Evolutionary conservation across 2,888 invertebrate species (phyloP).

Genomic region (Clitarchus hookeri): DNA sequence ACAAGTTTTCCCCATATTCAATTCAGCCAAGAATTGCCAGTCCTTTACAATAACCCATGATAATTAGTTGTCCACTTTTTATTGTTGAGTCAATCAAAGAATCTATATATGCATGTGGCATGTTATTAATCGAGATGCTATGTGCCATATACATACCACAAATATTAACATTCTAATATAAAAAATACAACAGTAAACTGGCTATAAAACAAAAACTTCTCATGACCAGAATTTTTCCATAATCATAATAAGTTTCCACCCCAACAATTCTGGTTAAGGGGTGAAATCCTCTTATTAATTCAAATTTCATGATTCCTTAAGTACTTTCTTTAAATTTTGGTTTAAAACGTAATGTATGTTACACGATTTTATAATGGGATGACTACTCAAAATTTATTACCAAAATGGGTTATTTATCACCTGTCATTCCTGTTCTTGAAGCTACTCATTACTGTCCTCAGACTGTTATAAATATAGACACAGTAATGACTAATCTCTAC

Average conservation of each 20-base stretch:
- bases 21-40: no score
- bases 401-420: not conserved
- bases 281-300: not conserved
- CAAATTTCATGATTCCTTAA: not conserved
- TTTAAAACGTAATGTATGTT: not conserved
- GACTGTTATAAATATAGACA: not conserved
- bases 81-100: no score
- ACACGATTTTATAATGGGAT: not conserved
- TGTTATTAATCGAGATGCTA: not conserved
- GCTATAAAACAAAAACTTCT: not conserved
- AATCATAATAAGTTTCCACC: not conserved
- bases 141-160: not conserved
- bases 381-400: not conserved
- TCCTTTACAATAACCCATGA: no score
- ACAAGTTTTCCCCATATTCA: no score
- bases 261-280: not conserved
- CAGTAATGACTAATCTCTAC: not conserved
- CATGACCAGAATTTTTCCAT: not conserved
- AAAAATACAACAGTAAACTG: not conserved
- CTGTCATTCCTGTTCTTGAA: not conserved
- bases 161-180: no score
- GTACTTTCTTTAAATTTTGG: not conserved
- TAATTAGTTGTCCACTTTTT: no score
- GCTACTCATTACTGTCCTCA: not conserved
- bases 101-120: no score